Percentiles rank a stretch among this genome's conserved stretches.
These are phyloP conservation scores for Squalus acanthias DNA, from an alignment of 2,797 vertebrate species.

Conservation along the genomic window DNA sequence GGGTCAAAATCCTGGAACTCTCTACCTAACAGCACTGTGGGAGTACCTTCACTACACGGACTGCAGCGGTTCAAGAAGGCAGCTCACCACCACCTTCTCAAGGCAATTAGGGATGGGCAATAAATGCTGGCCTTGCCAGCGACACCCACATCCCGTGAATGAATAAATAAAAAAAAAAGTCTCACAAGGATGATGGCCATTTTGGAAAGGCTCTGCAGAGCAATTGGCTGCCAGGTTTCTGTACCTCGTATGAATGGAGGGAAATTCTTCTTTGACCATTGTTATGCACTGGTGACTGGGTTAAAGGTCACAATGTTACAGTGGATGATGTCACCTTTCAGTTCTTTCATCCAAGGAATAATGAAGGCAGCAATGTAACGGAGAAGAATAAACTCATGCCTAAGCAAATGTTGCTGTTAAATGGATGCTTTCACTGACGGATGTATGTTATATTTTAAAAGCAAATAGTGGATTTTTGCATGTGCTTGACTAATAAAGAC, in stretches of 20 bases:
- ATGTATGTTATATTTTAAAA: background rate
- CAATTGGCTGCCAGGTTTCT: background rate
- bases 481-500: background rate
- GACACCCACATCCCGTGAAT: too few relatives aligned
- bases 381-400: background rate
- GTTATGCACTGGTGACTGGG: background rate
- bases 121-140: too few relatives aligned
- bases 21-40: too few relatives aligned
- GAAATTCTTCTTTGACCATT: background rate
- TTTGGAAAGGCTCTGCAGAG: background rate
- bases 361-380: background rate
- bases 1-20: too few relatives aligned
- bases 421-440: background rate
- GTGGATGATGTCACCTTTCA: background rate
- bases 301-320: background rate
- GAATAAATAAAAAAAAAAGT: too few relatives aligned
- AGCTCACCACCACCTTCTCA: too few relatives aligned
- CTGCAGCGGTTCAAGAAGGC: too few relatives aligned
- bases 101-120: too few relatives aligned
- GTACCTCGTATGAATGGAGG: background rate
- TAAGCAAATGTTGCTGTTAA: background rate
- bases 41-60: too few relatives aligned
- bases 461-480: background rate
- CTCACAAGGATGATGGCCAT: too few relatives aligned
- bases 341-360: background rate